A percentile compares a stretch with the other conserved stretches of the same genome.
Evolutionary conservation across 2,113 vertebrate species (phyloP).

Genomic region (Proteles cristata): DNA sequence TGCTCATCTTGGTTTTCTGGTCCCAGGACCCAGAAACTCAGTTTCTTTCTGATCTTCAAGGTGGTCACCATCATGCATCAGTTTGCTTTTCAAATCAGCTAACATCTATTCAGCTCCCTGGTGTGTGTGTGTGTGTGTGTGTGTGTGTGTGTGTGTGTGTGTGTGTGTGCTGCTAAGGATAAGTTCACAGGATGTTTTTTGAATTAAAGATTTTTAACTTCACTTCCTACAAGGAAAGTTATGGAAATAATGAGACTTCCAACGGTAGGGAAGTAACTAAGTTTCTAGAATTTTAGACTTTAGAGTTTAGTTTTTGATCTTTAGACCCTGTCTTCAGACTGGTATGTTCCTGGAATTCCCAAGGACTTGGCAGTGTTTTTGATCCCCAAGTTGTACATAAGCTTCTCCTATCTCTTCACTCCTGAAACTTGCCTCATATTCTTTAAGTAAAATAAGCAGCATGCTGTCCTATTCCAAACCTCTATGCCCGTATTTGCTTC

Average conservation of each 20-base stretch:
- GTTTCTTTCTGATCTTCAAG: not conserved
- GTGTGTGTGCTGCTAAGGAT: not conserved
- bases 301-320: not conserved
- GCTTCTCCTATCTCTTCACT: not conserved
- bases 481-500: not conserved
- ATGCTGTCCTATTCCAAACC: not conserved
- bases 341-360: not conserved
- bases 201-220: not conserved
- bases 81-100: not conserved
- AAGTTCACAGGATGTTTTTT: not conserved
- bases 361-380: not conserved
- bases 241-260: not conserved
- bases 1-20: not conserved
- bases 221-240: not conserved
- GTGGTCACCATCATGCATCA: fast-evolving
- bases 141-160: too few relatives aligned
- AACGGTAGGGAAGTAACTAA: not conserved
- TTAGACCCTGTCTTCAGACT: not conserved
- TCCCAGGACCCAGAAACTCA: not conserved
- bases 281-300: not conserved
- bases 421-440: not conserved
- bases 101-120: not conserved
- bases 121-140: not conserved
- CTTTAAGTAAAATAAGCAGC: not conserved
- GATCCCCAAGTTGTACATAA: not conserved